phyloP scores from a whole-genome alignment of 2,113 vertebrate species.

The Mugil cephalus region DNA sequence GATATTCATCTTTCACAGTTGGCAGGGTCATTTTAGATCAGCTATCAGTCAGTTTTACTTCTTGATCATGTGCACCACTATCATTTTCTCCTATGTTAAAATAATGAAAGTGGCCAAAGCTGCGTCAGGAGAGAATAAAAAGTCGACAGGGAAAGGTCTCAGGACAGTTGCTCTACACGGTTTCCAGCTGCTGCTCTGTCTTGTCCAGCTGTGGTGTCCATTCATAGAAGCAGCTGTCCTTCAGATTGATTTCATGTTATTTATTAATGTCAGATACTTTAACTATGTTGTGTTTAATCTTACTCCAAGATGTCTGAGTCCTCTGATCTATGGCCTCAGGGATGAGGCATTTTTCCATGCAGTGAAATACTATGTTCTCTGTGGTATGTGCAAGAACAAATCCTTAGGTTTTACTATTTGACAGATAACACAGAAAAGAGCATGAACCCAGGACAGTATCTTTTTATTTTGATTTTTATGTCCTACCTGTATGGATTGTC shows the following conservation, averaged over 20 bases:
- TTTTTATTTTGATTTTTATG: too few relatives aligned
- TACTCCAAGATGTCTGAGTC: constrained; percentile 53
- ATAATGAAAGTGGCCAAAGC: constrained; percentile 63
- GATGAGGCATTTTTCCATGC: constrained; percentile 53
- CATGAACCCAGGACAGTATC: too few relatives aligned
- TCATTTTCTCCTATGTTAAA: constrained; percentile 60
- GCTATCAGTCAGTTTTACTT: constrained; percentile 46
- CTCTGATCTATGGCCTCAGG: constrained; percentile 67
- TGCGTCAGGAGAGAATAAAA: constrained; percentile 52
- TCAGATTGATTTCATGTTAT: constrained; percentile 7
- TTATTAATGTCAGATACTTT: constrained; percentile 26
- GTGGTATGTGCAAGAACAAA: constrained; percentile 14
- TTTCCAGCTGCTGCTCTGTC: constrained; percentile 64
- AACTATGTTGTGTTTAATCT: constrained; percentile 52
- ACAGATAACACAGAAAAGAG: too few relatives aligned
- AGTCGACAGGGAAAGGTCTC: constrained; percentile 46
- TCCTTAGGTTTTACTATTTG: neutral
- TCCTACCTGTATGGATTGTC: too few relatives aligned
- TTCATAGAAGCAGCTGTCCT: constrained; percentile 54
- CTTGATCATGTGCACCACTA: constrained; percentile 45
- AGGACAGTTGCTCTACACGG: constrained; percentile 66
- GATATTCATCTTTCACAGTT: constrained; percentile 26
- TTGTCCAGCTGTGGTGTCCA: constrained; percentile 57
- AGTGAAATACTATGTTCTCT: constrained; percentile 38
- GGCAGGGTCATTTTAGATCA: constrained; percentile 53